These are phyloP conservation scores for Mormoops blainvillei DNA, from an alignment of 2,113 vertebrate genomes.

Conservation along the genomic window DNA sequence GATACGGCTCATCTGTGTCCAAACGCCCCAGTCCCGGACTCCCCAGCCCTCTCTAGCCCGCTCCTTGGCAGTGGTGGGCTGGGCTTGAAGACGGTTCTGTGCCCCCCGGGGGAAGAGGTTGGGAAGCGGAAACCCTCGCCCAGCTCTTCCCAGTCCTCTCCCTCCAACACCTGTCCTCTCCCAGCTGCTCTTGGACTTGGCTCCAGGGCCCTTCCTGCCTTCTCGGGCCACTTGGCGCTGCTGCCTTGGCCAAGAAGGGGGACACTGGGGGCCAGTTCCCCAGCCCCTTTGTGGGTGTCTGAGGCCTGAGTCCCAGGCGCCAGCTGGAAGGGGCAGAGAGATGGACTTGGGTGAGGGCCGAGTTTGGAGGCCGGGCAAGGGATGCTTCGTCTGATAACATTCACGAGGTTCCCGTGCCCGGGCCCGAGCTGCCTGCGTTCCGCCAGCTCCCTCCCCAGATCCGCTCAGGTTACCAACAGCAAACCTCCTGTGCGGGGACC, in stretches of 20 bases:
- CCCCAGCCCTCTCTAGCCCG: background rate
- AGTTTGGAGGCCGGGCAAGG: constrained; percentile 1
- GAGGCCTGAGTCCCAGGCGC: background rate
- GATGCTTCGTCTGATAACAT: constrained; percentile 57
- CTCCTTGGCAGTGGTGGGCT: background rate
- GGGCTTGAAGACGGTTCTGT: background rate
- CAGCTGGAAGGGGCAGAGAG: constrained; percentile 62
- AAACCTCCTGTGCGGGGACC: constrained; percentile 47
- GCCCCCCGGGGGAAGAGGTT: background rate
- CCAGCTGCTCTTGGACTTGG: constrained; percentile 22
- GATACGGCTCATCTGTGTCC: background rate
- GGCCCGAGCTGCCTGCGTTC: constrained; percentile 27
- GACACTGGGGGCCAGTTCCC: background rate
- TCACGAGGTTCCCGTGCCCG: constrained; percentile 4
- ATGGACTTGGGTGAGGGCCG: constrained; percentile 27
- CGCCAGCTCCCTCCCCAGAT: constrained; percentile 29
- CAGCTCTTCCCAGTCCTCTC: background rate
- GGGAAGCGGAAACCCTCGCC: background rate
- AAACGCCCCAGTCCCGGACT: background rate
- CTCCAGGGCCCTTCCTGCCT: background rate
- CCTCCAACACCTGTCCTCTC: constrained; percentile 48
- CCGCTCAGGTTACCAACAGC: constrained; percentile 51
- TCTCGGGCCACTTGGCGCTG: background rate
- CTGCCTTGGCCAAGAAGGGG: background rate
- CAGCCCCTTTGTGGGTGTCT: background rate